Evolutionary conservation across 2,797 vertebrate genomes (phyloP).

Genomic region (Gymnopithys bicolor): DNA sequence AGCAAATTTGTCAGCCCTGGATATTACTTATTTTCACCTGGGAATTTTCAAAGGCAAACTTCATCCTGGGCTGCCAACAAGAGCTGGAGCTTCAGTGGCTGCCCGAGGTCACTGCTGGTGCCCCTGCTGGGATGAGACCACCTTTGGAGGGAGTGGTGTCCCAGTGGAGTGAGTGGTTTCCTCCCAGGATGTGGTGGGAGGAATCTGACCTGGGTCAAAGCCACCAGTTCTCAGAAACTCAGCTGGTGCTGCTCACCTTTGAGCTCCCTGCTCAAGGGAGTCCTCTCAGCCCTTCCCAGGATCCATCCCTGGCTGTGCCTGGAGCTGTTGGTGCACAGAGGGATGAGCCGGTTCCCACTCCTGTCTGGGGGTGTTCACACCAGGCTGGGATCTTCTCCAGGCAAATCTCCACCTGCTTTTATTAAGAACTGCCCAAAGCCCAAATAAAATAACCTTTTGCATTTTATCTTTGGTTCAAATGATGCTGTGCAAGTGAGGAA

Average conservation of each 20-base stretch:
- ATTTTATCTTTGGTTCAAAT: background rate
- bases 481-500: background rate
- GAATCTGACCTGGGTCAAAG: accelerated
- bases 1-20: background rate
- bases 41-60: background rate
- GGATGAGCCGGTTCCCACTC: background rate
- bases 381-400: background rate
- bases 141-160: accelerated
- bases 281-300: background rate
- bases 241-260: background rate
- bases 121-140: background rate
- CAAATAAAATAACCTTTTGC: background rate
- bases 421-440: background rate
- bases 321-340: background rate
- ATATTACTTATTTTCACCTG: background rate
- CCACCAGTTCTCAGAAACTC: background rate
- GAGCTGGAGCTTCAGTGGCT: background rate
- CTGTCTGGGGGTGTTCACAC: background rate
- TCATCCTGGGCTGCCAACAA: background rate
- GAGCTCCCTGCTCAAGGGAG: background rate
- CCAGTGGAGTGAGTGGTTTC: background rate
- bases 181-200: background rate
- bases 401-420: background rate
- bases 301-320: accelerated
- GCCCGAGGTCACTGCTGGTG: too few species aligned